These are phyloP conservation scores for Corythornis vintsioides DNA, from an alignment of 2,113 vertebrate genomes.

Conservation along the genomic window DNA sequence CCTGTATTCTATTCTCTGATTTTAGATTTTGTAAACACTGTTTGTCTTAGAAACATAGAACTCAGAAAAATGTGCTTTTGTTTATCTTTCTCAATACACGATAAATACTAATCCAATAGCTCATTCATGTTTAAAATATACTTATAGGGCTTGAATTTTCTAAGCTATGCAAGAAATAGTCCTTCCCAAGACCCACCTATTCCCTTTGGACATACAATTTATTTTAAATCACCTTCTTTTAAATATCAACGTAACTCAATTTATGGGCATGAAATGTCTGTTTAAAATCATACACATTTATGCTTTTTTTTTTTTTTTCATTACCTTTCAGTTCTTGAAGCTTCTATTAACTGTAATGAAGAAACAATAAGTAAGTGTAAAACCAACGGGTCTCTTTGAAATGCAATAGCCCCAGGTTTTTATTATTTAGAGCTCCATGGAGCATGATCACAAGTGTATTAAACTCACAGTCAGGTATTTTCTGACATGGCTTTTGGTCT, in stretches of 20 bases:
- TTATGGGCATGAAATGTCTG: background rate
- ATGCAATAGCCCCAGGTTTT: background rate
- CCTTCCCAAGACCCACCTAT: background rate
- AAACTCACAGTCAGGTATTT: conserved; percentile 1
- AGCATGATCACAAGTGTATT: background rate
- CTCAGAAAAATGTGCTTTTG: background rate
- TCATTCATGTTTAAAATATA: background rate
- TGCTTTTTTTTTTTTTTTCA: background rate
- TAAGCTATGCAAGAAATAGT: background rate
- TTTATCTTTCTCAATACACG: background rate
- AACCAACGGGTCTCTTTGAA: background rate
- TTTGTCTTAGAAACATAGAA: background rate
- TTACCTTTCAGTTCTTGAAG: background rate
- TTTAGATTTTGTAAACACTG: background rate
- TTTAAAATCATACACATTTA: background rate
- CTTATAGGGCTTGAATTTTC: background rate
- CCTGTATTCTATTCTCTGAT: background rate
- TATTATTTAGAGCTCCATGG: conserved; percentile 15
- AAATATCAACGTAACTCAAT: background rate
- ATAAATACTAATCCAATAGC: background rate
- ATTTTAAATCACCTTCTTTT: background rate
- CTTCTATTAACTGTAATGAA: background rate
- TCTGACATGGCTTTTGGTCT: background rate
- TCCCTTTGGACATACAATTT: background rate
- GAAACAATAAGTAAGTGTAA: background rate